Percentiles rank a stretch among this genome's conserved stretches.
phyloP scores from a whole-genome alignment of 2,113 vertebrate genomes.

The Stomatorhinus ivindoensis region DNA sequence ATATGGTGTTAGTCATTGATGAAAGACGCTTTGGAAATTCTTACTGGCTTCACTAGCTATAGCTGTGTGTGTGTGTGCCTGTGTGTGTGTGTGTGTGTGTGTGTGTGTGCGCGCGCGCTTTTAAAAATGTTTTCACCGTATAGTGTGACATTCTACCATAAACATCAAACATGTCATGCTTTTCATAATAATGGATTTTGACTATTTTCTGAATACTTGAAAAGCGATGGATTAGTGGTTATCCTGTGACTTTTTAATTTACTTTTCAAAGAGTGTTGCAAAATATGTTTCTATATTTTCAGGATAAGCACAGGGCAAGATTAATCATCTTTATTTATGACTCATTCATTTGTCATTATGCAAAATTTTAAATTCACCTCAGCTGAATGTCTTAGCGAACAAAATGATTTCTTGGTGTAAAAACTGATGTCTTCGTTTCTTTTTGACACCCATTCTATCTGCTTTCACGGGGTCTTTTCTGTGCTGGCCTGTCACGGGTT shows the following conservation, averaged over 20 bases:
- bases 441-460: neutral
- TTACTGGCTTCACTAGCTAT: neutral
- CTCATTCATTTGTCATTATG: conserved; percentile 27
- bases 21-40: neutral
- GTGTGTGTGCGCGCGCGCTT: neutral
- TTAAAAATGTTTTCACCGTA: neutral
- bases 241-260: neutral
- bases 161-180: neutral
- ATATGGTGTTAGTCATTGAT: neutral
- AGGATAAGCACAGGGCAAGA: conserved; percentile 24
- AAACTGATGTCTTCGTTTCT: neutral
- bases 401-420: neutral
- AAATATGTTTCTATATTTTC: conserved; percentile 16
- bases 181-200: neutral
- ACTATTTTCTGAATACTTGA: neutral
- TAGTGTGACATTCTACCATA: neutral
- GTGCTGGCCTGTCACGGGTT: neutral
- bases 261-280: conserved; percentile 28
- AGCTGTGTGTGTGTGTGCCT: neutral
- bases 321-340: conserved; percentile 39
- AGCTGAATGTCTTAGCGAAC: neutral
- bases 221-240: neutral
- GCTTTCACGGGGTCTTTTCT: neutral
- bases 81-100: neutral
- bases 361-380: conserved; percentile 6